phyloP scores from a whole-genome alignment of 2,113 vertebrate species.

The Callithrix jacchus region DNA sequence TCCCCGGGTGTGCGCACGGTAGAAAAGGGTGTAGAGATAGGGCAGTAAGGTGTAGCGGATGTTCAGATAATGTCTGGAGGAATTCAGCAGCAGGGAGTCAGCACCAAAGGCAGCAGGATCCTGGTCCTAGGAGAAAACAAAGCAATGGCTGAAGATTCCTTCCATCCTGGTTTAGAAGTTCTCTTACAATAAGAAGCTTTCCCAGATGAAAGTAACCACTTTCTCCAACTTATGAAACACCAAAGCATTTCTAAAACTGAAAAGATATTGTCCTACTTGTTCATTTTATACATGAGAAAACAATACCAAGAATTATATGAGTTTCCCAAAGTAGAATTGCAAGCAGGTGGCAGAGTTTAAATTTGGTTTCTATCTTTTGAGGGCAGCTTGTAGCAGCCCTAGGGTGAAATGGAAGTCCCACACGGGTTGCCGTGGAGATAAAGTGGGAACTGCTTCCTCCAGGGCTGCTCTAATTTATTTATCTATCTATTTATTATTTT shows the following conservation, averaged over 20 bases:
- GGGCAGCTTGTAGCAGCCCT: too few species aligned
- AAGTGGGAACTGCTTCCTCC: not conserved
- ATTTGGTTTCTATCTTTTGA: not conserved
- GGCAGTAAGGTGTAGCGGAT: constrained; percentile 95
- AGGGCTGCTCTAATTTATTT: not conserved
- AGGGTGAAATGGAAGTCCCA: not conserved
- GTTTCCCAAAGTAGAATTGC: not conserved
- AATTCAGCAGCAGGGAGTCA: constrained; percentile 85
- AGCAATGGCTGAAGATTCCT: not conserved
- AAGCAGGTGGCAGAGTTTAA: not conserved
- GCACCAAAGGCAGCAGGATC: constrained; percentile 91
- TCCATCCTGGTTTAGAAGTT: not conserved
- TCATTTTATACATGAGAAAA: not conserved
- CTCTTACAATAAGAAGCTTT: not conserved
- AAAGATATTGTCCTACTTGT: not conserved
- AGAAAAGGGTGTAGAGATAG: constrained; percentile 96
- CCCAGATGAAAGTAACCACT: not conserved
- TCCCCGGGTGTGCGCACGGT: constrained; percentile 90
- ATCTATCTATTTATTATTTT: too few species aligned
- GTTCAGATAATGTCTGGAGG: constrained; percentile 90
- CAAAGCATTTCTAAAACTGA: not conserved
- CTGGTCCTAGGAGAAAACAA: constrained; percentile 85
- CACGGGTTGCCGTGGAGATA: not conserved
- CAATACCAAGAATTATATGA: not conserved
- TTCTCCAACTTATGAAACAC: not conserved